Evolutionary conservation across 2,888 invertebrate genomes (phyloP), one percentile per base, ranked within the genome.

Genomic region (Drepana falcataria): DNA sequence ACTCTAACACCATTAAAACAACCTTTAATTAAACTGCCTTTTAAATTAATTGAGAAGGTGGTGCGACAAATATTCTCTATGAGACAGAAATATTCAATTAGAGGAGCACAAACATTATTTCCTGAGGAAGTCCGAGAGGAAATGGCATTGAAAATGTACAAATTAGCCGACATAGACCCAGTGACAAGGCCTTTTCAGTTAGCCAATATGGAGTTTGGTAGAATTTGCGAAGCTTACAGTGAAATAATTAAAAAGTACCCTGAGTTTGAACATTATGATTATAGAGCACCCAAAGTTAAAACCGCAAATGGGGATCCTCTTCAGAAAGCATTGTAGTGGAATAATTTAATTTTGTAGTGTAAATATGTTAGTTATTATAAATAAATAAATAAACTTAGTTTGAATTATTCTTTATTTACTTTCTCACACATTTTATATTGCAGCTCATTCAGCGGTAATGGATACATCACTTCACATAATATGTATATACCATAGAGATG

Each of bases 21-120:
- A 51, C 98, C 99, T 0, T 84, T 93, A 52, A 91, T 94, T 35
- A 95, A 96, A 9, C 91, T 96, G 47, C 95, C 97, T 0, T 99
- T 98, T 78, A 88, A 93, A 66, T 77, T 97, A 57, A 95, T 98
- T 21, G 98, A 99, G 76, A 99, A 98, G 87, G 95, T 99, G 6
- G 91, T 95, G 0, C 92, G 98, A 0, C 95, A 95, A 69, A 92
- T 98, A 61, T 99, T 99, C 82, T 94, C 94, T 67, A 96, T 95
- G 93, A 93, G 98, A 37, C 96, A 97, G 76, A 99, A 99, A 79
- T 95, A 94, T 85, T 94, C 94, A 40, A 91, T 93, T 3, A 92
- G 94, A 67, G 94, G 95, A 3, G 93, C 93, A 47, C 89, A 92
- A 65, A 95, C 94, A 0, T 85, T 98, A 47, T 96, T 98, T 80